phyloP scores from a whole-genome alignment of 2,888 invertebrate species.

The Acanthosoma haemorrhoidale region DNA sequence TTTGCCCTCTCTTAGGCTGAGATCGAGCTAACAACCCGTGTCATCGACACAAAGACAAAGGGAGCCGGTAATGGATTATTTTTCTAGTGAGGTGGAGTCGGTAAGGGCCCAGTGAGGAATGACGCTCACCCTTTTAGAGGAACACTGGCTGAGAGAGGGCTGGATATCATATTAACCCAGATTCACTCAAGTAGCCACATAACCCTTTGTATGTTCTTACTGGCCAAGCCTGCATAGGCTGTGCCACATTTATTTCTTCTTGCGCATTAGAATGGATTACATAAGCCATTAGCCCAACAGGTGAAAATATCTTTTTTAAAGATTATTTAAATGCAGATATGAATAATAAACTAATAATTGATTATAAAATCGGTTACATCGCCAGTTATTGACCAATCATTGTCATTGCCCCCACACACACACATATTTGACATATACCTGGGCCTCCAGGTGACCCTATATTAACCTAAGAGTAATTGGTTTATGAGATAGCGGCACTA shows the following conservation, averaged over 20 bases:
- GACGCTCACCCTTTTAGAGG: not conserved
- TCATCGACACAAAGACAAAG: not conserved
- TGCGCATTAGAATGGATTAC: not conserved
- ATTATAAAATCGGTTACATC: too few relatives aligned
- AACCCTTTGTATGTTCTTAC: not conserved
- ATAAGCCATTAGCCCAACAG: not conserved
- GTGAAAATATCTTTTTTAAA: too few relatives aligned
- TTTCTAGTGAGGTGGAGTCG: too few relatives aligned
- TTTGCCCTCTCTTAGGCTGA: not conserved
- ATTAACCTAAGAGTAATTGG: too few relatives aligned
- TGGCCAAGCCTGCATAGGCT: not conserved
- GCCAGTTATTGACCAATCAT: too few relatives aligned
- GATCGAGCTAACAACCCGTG: not conserved
- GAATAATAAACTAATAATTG: too few relatives aligned
- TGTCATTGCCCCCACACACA: too few relatives aligned
- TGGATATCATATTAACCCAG: not conserved
- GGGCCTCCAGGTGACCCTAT: too few relatives aligned
- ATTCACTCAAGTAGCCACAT: not conserved
- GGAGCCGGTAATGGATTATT: not conserved
- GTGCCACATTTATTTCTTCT: not conserved
- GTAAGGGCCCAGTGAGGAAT: not conserved
- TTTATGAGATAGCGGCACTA: too few relatives aligned
- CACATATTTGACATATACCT: too few relatives aligned
- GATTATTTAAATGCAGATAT: too few relatives aligned
- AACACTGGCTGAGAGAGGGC: not conserved